Conservation (phyloP, 2,113 vertebrate species). For the Microtus oregoni region DNA sequence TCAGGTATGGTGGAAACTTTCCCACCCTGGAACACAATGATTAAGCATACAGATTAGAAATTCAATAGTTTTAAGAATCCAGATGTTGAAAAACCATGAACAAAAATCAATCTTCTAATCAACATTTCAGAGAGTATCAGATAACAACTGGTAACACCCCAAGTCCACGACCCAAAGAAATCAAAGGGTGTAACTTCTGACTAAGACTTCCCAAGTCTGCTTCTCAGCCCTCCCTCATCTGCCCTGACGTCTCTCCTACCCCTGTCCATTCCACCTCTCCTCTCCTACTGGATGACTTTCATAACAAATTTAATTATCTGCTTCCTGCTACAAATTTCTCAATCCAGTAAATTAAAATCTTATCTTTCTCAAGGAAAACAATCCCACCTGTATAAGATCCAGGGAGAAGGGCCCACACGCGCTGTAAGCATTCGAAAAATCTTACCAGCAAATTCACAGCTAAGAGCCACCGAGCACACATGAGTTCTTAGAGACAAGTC, state of each 20-base stretch:
- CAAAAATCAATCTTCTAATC: conserved; percentile 64
- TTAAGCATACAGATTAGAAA: conserved; percentile 46
- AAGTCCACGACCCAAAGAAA: conserved; percentile 72
- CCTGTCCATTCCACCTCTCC: not conserved
- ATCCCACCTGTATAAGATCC: not conserved
- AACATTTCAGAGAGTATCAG: conserved; percentile 71
- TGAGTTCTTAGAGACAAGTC: not conserved
- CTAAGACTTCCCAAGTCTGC: conserved; percentile 17
- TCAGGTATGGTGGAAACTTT: not conserved
- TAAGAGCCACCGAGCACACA: conserved; percentile 39
- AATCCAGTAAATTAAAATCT: conserved; percentile 26
- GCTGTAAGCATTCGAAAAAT: conserved; percentile 23
- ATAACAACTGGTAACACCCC: conserved; percentile 69
- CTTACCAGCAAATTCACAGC: conserved; percentile 52
- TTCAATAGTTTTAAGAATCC: conserved; percentile 52
- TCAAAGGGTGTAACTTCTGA: conserved; percentile 72
- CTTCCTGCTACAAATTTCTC: conserved; percentile 47
- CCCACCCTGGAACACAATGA: conserved; percentile 31
- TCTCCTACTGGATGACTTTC: not conserved
- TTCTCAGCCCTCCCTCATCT: not conserved
- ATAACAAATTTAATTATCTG: conserved; percentile 1
- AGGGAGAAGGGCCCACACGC: not conserved
- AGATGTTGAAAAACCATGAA: conserved; percentile 62
- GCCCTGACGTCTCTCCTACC: not conserved
- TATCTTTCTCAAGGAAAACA: conserved; percentile 23